Percentiles rank a stretch among this genome's conserved stretches.
phyloP scores from a whole-genome alignment of 2,888 invertebrate species.

The Bedellia somnulentella region DNA sequence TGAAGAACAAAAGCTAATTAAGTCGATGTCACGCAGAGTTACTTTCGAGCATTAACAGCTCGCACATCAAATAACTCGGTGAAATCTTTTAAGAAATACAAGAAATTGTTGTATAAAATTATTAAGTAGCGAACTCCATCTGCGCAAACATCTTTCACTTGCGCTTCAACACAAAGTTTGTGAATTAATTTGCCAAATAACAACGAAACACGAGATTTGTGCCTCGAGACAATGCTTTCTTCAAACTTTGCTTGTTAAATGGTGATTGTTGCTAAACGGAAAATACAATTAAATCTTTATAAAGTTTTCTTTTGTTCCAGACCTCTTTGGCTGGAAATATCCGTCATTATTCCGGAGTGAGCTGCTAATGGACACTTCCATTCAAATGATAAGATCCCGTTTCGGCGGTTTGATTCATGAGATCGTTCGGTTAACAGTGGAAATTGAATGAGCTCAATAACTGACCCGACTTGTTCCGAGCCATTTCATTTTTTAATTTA shows the following conservation, averaged over 20 bases:
- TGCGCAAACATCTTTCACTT: constrained; percentile 42
- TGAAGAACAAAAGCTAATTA: too few species aligned
- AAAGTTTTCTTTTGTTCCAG: constrained; percentile 2
- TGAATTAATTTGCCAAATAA: constrained; percentile 54
- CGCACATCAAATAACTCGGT: too few species aligned
- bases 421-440: constrained; percentile 34
- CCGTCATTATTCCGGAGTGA: too few species aligned
- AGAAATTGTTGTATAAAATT: constrained; percentile 3
- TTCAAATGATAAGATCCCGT: constrained; percentile 26
- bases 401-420: constrained; percentile 34
- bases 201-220: constrained; percentile 48
- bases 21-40: too few species aligned
- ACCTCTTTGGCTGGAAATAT: too few species aligned
- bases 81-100: too few species aligned
- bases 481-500: constrained; percentile 54
- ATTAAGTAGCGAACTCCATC: constrained; percentile 29
- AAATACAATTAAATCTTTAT: constrained; percentile 16
- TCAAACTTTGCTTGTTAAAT: constrained; percentile 47
- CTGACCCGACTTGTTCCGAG: constrained; percentile 41
- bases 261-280: constrained; percentile 42
- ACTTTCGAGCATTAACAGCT: too few species aligned
- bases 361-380: constrained; percentile 16
- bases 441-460: constrained; percentile 54
- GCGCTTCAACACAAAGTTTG: constrained; percentile 44
- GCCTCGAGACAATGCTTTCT: constrained; percentile 21